These are phyloP conservation scores for Xenopus laevis DNA, from an alignment of 2,113 vertebrate species.

Conservation along the genomic window DNA sequence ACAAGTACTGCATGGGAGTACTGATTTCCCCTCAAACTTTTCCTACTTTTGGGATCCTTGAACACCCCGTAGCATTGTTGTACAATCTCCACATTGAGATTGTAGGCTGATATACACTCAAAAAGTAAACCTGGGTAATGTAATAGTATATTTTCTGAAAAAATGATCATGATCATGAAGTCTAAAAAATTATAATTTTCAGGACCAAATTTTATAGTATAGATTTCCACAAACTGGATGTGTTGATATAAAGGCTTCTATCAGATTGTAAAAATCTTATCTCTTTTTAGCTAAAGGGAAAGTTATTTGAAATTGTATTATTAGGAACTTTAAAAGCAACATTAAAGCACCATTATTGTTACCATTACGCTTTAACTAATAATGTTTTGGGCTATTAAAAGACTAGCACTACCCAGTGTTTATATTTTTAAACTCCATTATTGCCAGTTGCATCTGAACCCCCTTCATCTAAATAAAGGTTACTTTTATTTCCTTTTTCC, in stretches of 20 bases:
- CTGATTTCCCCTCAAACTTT: slow-evolving; percentile 15
- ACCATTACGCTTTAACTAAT: too few relatives aligned
- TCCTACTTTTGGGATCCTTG: slow-evolving; percentile 8
- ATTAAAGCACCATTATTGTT: too few relatives aligned
- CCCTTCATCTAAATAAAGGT: slow-evolving; percentile 12
- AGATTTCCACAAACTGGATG: too few relatives aligned
- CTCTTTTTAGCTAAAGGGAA: too few relatives aligned
- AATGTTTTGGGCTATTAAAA: too few relatives aligned
- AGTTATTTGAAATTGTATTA: too few relatives aligned
- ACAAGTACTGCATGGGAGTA: slow-evolving; percentile 47
- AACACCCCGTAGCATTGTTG: neutral
- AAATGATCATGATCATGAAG: too few relatives aligned
- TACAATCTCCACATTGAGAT: slow-evolving; percentile 22
- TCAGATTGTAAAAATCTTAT: too few relatives aligned
- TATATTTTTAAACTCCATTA: slow-evolving; percentile 14
- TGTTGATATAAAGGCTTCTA: too few relatives aligned
- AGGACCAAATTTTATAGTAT: too few relatives aligned
- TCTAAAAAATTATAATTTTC: too few relatives aligned
- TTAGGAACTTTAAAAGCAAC: too few relatives aligned
- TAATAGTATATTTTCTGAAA: slow-evolving; percentile 6
- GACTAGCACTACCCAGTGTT: neutral
- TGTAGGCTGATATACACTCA: slow-evolving; percentile 4
- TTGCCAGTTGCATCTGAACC: slow-evolving; percentile 23
- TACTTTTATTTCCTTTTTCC: slow-evolving; percentile 19
- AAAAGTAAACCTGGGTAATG: slow-evolving; percentile 41